These are phyloP conservation scores for Alca torda DNA, from an alignment of 2,797 vertebrate species.

Conservation along the genomic window DNA sequence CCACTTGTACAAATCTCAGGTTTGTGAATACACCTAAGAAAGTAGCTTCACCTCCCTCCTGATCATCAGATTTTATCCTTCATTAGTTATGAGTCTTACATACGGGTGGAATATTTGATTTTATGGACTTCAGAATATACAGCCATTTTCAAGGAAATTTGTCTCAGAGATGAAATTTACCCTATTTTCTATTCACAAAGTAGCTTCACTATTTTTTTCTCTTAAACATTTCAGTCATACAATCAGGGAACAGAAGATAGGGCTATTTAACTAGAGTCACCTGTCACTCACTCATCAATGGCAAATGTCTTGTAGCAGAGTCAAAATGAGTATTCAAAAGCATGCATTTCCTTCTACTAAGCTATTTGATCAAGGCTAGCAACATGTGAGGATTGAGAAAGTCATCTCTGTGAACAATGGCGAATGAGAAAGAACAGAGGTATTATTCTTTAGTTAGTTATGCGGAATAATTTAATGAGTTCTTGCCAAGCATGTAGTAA, in stretches of 20 bases:
- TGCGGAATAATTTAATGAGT: background rate
- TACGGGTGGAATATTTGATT: background rate
- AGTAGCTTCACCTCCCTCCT: background rate
- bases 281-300: background rate
- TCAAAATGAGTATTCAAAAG: background rate
- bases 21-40: background rate
- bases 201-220: background rate
- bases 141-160: background rate
- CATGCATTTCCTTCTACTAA: background rate
- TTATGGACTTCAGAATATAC: background rate
- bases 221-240: background rate
- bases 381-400: background rate
- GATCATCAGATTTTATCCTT: background rate
- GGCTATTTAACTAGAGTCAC: background rate
- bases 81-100: background rate
- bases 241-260: background rate
- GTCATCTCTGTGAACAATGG: background rate
- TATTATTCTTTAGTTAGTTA: background rate
- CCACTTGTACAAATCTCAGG: background rate
- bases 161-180: background rate
- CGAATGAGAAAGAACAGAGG: background rate
- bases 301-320: background rate
- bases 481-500: background rate
- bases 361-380: background rate
- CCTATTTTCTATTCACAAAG: background rate